A percentile compares a stretch with the other conserved stretches of the same genome.
Conservation (phyloP, 2,113 vertebrate genomes). For the Thunnus thynnus region DNA sequence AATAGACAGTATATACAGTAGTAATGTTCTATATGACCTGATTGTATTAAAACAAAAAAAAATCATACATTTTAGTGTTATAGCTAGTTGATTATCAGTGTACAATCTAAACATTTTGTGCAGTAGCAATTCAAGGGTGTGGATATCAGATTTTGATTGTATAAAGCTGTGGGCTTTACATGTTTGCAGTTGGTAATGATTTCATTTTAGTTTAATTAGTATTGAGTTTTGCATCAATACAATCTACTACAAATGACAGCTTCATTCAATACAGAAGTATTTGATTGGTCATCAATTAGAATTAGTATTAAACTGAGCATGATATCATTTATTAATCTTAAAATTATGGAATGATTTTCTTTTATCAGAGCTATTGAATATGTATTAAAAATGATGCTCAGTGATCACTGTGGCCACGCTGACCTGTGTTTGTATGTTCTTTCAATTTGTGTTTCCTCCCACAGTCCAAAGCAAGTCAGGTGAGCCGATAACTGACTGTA, state of each 20-base stretch:
- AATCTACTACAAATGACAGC: constrained; percentile 17
- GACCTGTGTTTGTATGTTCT: constrained; percentile 34
- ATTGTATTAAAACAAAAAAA: too few species aligned
- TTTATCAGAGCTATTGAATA: neutral
- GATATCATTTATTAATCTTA: constrained; percentile 15
- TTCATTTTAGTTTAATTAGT: constrained; percentile 38
- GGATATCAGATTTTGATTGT: neutral
- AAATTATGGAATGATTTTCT: neutral
- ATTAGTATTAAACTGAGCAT: constrained; percentile 15
- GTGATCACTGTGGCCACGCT: neutral
- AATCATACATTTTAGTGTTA: neutral
- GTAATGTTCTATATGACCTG: neutral
- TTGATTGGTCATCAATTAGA: constrained; percentile 26
- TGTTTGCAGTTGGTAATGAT: constrained; percentile 26
- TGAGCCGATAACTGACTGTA: constrained; percentile 24
- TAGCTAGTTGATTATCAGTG: neutral
- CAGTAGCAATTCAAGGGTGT: neutral
- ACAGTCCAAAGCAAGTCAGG: constrained; percentile 5
- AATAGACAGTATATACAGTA: too few species aligned
- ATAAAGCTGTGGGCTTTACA: constrained; percentile 18
- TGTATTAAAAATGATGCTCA: constrained; percentile 4
- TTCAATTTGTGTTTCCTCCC: constrained; percentile 5
- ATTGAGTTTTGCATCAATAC: constrained; percentile 47
- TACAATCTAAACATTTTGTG: neutral
- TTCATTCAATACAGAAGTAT: constrained; percentile 25